Percentiles rank a stretch among this genome's conserved stretches.
phyloP scores from a whole-genome alignment of 1,140 invertebrate species.

The Colletes latitarsis region DNA sequence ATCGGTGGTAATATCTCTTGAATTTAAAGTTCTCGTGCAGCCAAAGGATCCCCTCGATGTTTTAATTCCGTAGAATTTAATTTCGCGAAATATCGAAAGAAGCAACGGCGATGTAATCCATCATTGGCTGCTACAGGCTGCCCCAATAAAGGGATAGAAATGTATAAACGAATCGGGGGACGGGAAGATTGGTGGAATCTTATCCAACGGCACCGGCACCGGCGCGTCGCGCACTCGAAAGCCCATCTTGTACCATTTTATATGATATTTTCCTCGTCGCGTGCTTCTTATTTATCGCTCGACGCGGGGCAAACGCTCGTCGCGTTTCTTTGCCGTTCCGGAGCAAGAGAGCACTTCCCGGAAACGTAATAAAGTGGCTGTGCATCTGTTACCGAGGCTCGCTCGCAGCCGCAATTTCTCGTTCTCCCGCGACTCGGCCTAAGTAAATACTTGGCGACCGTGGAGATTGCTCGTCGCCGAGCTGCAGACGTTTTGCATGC shows the following conservation, averaged over 20 bases:
- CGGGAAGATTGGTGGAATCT: no score
- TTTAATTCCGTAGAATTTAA: no score
- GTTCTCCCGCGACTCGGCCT: conserved; percentile 35
- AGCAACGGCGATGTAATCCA: no score
- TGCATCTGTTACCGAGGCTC: conserved; percentile 22
- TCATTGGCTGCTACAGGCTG: no score
- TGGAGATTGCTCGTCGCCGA: conserved; percentile 29
- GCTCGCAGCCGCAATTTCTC: conserved; percentile 40
- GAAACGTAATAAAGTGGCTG: conserved; percentile 52
- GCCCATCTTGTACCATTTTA: not conserved
- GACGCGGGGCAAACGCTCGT: not conserved
- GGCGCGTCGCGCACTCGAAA: no score
- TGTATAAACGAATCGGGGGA: no score
- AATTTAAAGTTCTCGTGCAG: no score
- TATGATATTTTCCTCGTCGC: not conserved
- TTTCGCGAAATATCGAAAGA: no score
- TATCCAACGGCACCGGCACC: no score
- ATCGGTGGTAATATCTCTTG: no score
- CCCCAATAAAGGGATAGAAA: no score
- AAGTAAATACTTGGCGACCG: conserved; percentile 59
- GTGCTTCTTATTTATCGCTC: not conserved
- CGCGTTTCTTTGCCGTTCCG: not conserved
- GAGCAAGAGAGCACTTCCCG: not conserved
- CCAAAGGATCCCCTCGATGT: no score
- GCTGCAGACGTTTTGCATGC: conserved; percentile 39